phyloP scores from a whole-genome alignment of 2,888 invertebrate species.

The Oscheius sp. region DNA sequence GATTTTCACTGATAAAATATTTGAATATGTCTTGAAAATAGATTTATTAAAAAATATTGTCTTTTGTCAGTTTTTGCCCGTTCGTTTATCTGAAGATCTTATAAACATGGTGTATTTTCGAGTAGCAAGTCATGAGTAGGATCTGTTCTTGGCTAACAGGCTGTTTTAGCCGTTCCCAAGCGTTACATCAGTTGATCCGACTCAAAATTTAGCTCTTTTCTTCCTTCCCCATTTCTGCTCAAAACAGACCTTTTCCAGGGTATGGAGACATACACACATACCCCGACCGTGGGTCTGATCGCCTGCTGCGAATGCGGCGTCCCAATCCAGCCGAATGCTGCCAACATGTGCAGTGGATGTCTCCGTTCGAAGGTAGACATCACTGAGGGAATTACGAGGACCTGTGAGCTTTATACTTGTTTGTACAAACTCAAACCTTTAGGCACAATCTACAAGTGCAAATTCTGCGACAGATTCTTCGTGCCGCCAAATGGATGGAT shows the following conservation, averaged over 20 bases:
- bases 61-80: too few species aligned
- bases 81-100: too few species aligned
- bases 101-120: too few species aligned
- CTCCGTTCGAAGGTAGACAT: constrained; percentile 91
- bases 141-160: too few species aligned
- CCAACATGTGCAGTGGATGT: constrained; percentile 97
- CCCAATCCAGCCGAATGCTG: constrained; percentile 91
- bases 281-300: constrained; percentile 60
- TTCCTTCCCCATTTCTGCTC: neutral
- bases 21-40: too few species aligned
- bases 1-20: too few species aligned
- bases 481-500: constrained; percentile 93
- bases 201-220: too few species aligned
- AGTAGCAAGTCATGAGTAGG: too few species aligned
- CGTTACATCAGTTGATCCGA: too few species aligned
- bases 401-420: constrained; percentile 73
- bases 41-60: too few species aligned
- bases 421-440: constrained; percentile 28
- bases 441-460: constrained; percentile 76
- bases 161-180: too few species aligned
- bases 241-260: constrained; percentile 2
- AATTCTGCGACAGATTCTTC: constrained; percentile 79
- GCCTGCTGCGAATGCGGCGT: constrained; percentile 92
- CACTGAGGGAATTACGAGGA: constrained; percentile 94
- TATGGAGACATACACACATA: constrained; percentile 47